These are phyloP conservation scores for Sialis fuliginosa DNA, from an alignment of 2,888 invertebrate species.

Conservation along the genomic window DNA sequence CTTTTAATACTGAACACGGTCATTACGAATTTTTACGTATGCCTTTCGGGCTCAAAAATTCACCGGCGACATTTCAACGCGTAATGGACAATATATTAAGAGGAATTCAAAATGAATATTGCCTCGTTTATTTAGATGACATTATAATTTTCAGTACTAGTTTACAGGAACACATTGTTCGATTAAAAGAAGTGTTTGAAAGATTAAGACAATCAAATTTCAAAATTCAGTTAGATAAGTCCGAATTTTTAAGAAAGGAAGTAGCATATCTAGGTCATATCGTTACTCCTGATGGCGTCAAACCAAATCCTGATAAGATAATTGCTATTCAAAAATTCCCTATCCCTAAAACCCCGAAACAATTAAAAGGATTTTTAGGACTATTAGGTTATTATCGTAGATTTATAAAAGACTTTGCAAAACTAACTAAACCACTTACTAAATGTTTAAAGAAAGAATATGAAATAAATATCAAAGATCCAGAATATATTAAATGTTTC, in stretches of 20 bases:
- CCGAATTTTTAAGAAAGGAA: conserved; percentile 9
- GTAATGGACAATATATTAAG: conserved; percentile 4
- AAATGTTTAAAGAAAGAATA: conserved; percentile 7
- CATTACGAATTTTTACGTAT: conserved; percentile 14
- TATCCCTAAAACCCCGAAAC: conserved; percentile 9
- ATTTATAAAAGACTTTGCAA: too few relatives aligned
- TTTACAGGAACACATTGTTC: conserved; percentile 9
- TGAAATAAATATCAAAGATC: background rate
- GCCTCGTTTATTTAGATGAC: conserved; percentile 12
- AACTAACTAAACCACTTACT: conserved; percentile 10
- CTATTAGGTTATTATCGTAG: too few relatives aligned
- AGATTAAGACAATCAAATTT: conserved; percentile 7
- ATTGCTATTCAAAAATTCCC: conserved; percentile 10
- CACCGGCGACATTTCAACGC: conserved; percentile 8
- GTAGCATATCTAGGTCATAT: conserved; percentile 14
- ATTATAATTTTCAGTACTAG: conserved; percentile 10
- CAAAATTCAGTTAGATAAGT: conserved; percentile 10
- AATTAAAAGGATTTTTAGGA: conserved; percentile 5
- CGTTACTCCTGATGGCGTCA: conserved; percentile 12
- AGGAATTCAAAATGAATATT: background rate
- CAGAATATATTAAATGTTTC: conserved; percentile 6
- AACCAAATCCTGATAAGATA: conserved; percentile 14
- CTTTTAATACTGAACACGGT: conserved; percentile 14
- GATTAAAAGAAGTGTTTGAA: conserved; percentile 8
- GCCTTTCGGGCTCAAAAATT: conserved; percentile 11